Evolutionary conservation across 2,113 vertebrate genomes (phyloP).

Genomic region (Scomber scombrus): DNA sequence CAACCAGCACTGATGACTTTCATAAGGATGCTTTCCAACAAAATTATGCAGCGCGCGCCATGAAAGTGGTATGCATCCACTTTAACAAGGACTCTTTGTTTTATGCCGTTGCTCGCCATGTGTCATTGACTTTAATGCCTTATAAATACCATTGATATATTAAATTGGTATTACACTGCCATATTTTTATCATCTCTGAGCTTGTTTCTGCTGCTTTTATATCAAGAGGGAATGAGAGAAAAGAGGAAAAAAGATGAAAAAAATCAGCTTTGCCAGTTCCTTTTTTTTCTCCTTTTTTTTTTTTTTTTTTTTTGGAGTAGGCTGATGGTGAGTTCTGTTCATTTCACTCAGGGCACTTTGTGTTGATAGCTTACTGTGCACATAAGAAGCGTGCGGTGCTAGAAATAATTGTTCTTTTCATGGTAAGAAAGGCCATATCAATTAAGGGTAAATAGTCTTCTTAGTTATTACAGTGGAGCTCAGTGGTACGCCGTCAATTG

Average conservation of each 20-base stretch:
- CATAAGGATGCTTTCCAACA: constrained; percentile 75
- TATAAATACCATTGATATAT: constrained; percentile 86
- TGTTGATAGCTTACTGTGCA: constrained; percentile 85
- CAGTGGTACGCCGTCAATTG: constrained; percentile 82
- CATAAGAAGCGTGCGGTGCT: constrained; percentile 81
- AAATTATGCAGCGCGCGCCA: constrained; percentile 81
- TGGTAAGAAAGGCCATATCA: constrained; percentile 89
- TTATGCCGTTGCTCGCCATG: constrained; percentile 79
- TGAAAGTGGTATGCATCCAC: constrained; percentile 81
- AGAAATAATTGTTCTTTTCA: constrained; percentile 88
- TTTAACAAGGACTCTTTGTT: constrained; percentile 84
- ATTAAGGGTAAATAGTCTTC: constrained; percentile 88
- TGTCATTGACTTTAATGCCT: constrained; percentile 85
- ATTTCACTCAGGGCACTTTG: constrained; percentile 84
- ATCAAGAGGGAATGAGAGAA: constrained; percentile 75
- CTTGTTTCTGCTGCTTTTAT: constrained; percentile 80
- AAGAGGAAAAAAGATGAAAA: constrained; percentile 66
- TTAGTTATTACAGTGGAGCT: constrained; percentile 85
- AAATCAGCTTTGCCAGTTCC: constrained; percentile 56
- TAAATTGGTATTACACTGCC: constrained; percentile 82
- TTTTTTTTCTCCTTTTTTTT: constrained; percentile 22
- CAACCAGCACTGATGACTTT: constrained; percentile 68
- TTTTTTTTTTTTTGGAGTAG: constrained; percentile 49
- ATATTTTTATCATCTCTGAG: constrained; percentile 83
- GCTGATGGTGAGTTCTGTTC: constrained; percentile 78